A percentile compares a stretch with the other conserved stretches of the same genome.
Conservation (phyloP, 35 echinoderm and acorn worm species). For the Acanthaster planci region DNA sequence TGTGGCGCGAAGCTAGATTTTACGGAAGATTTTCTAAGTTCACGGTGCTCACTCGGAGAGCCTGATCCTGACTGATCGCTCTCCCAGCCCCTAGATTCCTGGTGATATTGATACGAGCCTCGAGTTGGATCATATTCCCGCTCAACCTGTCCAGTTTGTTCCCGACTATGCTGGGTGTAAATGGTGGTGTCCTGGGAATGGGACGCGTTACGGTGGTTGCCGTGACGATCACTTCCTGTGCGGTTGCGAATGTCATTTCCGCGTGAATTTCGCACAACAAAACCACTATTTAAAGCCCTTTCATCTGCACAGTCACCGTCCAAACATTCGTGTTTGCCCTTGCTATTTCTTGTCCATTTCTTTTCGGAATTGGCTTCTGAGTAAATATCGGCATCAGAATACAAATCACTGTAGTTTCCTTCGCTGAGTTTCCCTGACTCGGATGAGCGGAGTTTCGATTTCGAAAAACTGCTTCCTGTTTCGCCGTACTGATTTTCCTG, state of each 20-base stretch:
- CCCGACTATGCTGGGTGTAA: neutral
- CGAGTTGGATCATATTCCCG: neutral
- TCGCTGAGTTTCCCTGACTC: neutral
- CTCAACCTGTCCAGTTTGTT: neutral
- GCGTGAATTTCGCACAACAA: too few species aligned
- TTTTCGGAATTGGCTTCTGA: neutral
- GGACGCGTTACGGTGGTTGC: neutral
- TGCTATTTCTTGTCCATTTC: neutral
- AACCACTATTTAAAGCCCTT: neutral
- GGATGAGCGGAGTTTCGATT: neutral
- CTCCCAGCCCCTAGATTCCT: too few species aligned
- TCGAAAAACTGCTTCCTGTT: neutral
- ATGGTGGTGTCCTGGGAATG: neutral
- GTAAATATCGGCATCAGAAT: neutral
- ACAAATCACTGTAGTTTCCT: neutral
- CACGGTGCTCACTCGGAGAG: neutral
- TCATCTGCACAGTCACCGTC: neutral
- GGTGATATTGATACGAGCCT: neutral
- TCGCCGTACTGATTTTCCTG: too few species aligned
- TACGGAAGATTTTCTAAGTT: neutral
- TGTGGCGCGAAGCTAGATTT: slow-evolving; percentile 52
- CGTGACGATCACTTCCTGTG: slow-evolving; percentile 1
- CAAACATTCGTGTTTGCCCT: neutral
- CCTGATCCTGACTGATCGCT: neutral
- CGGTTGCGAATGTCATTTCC: neutral